Evolutionary conservation across 2,113 vertebrate species (phyloP).

Genomic region (Paralichthys olivaceus): DNA sequence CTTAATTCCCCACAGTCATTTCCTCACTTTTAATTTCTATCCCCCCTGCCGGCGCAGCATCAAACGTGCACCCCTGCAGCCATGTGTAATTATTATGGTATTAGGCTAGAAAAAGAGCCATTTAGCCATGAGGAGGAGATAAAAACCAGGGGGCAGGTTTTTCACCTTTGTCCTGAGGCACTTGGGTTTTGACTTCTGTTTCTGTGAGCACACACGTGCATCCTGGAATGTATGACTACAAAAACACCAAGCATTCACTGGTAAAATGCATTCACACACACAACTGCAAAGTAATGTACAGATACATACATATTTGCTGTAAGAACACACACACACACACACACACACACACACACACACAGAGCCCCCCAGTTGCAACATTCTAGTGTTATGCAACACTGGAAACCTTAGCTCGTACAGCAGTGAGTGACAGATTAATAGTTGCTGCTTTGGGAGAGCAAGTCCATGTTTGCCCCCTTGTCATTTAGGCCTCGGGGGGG

Average conservation of each 20-base stretch:
- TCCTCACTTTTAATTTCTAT: constrained; percentile 81
- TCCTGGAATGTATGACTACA: background rate
- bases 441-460: constrained; percentile 29
- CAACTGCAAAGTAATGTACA: background rate
- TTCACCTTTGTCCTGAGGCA: constrained; percentile 12
- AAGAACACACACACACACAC: background rate
- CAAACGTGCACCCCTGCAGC: constrained; percentile 77
- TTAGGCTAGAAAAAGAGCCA: constrained; percentile 77
- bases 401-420: constrained; percentile 45
- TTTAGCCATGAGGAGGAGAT: constrained; percentile 73
- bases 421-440: constrained; percentile 54
- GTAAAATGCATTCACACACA: background rate
- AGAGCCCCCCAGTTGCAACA: background rate
- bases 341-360: background rate
- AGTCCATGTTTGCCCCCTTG: constrained; percentile 47
- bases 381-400: constrained; percentile 44
- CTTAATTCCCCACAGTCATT: constrained; percentile 77
- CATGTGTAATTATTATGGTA: constrained; percentile 84
- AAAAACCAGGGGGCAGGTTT: constrained; percentile 63
- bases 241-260: background rate
- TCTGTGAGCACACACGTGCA: constrained; percentile 3
- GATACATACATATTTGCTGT: constrained; percentile 2
- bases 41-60: constrained; percentile 51
- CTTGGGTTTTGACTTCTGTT: constrained; percentile 22
- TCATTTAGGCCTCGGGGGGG: constrained; percentile 43